Evolutionary conservation across 2,797 vertebrate genomes (phyloP), one percentile per base, ranked within the genome.

Genomic region (Eulemur mongoz): DNA sequence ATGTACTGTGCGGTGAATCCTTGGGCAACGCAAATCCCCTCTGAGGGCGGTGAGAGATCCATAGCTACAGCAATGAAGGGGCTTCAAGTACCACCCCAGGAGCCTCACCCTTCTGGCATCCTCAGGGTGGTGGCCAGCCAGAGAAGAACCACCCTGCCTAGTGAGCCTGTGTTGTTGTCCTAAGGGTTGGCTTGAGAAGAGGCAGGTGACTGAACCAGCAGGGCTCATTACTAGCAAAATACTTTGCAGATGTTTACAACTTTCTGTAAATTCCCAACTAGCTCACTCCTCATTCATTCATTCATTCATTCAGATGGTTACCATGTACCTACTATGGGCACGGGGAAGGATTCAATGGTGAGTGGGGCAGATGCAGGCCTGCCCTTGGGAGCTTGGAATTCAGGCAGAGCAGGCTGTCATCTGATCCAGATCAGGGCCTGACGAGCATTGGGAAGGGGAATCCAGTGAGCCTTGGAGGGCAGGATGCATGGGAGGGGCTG

Each of bases 21-120:
- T 27, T 92, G 35, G 45, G 76, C 89, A 90, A 52, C 13, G 69
- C 23, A 91, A 86, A 95, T 79, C 59, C 80, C n/a, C 54, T 84
- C 89, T 18, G 65, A 0, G 5, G 45, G 20, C 45, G 27, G 23
- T 5, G 32, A 11, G 2, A 72, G 35, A 91, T 5, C 67, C 92
- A 72, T 1, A 23, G 40, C 89, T 52, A 8, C 23, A 54, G 15
- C 0, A 0, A 88, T 35, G 43, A 89, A 70, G 54, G 32, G 14
- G 32, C 32, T 85, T 79, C 22, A 32, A 38, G 72, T 3, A 67
- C 20, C n/a, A 57, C 48, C n/a, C 78, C 8, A 45, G 61, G 0
- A 1, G 73, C 50, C 13, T 14, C 54, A 27, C 32, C 65, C 76
- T 35, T 61, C 79, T 50, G 23, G 73, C 20, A 43, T 32, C 25